Evolutionary conservation across 2,113 vertebrate species (phyloP).

Genomic region (Grallaria varia): DNA sequence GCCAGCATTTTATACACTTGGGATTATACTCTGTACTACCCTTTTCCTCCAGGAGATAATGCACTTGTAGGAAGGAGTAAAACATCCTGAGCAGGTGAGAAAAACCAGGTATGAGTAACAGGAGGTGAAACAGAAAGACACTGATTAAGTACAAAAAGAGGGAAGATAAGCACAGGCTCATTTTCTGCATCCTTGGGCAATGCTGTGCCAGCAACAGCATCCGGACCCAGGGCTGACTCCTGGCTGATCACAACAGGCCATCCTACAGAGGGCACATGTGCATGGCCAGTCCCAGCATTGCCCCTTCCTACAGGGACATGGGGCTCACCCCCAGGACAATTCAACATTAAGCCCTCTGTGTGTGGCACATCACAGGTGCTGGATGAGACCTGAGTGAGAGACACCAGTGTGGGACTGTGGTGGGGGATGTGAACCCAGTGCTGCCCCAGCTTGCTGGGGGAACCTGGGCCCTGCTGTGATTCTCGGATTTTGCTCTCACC

Average conservation of each 20-base stretch:
- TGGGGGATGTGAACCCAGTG: accelerated
- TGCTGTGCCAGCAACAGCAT: background rate
- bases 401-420: accelerated
- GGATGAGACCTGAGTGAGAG: background rate
- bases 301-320: background rate
- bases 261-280: accelerated
- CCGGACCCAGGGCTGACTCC: background rate
- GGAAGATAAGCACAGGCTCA: background rate
- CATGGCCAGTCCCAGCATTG: background rate
- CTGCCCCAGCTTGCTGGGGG: background rate
- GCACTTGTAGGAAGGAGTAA: background rate
- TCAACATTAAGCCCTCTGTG: background rate
- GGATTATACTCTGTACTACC: background rate
- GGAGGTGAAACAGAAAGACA: background rate
- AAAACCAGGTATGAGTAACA: background rate
- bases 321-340: background rate
- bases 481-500: background rate
- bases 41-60: background rate
- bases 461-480: background rate
- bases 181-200: background rate
- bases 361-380: accelerated
- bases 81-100: background rate
- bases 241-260: accelerated
- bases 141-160: background rate
- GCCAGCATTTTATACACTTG: background rate